phyloP scores from a whole-genome alignment of 1,140 invertebrate genomes.

The Drosophila ironensis region DNA sequence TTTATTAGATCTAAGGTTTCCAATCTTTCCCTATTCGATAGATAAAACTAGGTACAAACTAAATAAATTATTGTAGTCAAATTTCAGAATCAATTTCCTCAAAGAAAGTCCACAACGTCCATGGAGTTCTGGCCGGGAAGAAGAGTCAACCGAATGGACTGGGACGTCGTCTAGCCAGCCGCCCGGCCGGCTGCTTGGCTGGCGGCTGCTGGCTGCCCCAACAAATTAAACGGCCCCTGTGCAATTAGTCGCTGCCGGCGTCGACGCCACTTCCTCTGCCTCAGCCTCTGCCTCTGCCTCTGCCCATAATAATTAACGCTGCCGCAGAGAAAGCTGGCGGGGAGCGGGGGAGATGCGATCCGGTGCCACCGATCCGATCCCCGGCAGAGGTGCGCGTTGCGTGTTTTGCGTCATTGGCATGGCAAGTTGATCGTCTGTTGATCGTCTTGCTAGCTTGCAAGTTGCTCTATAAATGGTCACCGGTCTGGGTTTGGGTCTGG shows the following conservation, averaged over 20 bases:
- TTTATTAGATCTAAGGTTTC: too few species aligned
- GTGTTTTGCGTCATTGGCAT: constrained; percentile 74
- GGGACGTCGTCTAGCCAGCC: constrained; percentile 35
- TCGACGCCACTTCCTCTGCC: neutral
- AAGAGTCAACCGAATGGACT: constrained; percentile 1
- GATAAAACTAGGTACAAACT: neutral
- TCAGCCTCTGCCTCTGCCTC: constrained; percentile 20
- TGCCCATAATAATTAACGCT: constrained; percentile 75
- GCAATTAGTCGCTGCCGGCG: constrained; percentile 64
- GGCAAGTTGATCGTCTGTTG: constrained; percentile 70
- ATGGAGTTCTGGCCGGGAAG: neutral
- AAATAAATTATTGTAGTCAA: neutral
- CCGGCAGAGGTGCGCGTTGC: too few species aligned
- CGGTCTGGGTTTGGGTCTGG: constrained; percentile 35
- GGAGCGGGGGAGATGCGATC: too few species aligned
- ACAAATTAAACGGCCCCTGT: constrained; percentile 38
- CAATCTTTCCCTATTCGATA: too few species aligned
- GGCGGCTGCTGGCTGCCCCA: constrained; percentile 16
- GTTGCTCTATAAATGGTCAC: constrained; percentile 71
- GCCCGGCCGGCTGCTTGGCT: neutral
- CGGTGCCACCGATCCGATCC: too few species aligned
- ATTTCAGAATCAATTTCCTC: neutral
- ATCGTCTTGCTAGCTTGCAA: constrained; percentile 68
- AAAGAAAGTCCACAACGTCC: too few species aligned
- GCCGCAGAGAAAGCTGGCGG: constrained; percentile 56